Conservation (phyloP, 2,888 invertebrate genomes). For the Tinea trinotella region DNA sequence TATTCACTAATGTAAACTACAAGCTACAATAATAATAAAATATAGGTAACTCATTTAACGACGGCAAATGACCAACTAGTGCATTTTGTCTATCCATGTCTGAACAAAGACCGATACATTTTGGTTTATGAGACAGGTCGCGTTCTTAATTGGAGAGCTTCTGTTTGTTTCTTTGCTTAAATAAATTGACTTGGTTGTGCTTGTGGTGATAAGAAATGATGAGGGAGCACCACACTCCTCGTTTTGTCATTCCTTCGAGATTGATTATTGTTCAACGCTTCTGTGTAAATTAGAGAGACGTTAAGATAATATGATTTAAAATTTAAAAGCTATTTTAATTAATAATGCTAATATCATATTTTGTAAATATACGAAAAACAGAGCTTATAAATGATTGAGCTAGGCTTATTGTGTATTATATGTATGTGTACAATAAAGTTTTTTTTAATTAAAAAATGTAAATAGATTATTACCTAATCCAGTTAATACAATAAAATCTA, state of each 20-base stretch:
- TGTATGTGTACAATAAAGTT: too few species aligned
- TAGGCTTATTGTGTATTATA: too few species aligned
- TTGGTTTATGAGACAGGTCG: constrained; percentile 51
- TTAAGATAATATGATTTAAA: not conserved
- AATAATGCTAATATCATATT: not conserved
- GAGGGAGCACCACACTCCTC: constrained; percentile 6
- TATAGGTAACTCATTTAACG: too few species aligned
- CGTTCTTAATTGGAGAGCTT: constrained; percentile 54
- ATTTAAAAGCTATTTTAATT: not conserved
- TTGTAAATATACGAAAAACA: too few species aligned
- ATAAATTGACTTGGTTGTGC: constrained; percentile 17
- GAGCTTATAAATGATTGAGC: too few species aligned
- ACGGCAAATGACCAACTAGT: too few species aligned
- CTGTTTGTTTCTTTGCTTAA: constrained; percentile 30
- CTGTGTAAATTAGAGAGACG: not conserved
- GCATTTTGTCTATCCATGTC: constrained; percentile 12
- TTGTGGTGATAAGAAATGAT: constrained; percentile 17
- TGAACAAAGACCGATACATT: constrained; percentile 40
- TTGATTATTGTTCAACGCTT: constrained; percentile 4
- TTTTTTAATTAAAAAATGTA: too few species aligned
- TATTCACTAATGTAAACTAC: too few species aligned
- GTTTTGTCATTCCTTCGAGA: constrained; percentile 14
- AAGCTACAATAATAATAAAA: too few species aligned
- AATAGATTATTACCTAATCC: too few species aligned
- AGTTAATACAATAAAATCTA: too few species aligned